phyloP scores from a whole-genome alignment of 2,888 invertebrate species.

The Alsophila aescularia region DNA sequence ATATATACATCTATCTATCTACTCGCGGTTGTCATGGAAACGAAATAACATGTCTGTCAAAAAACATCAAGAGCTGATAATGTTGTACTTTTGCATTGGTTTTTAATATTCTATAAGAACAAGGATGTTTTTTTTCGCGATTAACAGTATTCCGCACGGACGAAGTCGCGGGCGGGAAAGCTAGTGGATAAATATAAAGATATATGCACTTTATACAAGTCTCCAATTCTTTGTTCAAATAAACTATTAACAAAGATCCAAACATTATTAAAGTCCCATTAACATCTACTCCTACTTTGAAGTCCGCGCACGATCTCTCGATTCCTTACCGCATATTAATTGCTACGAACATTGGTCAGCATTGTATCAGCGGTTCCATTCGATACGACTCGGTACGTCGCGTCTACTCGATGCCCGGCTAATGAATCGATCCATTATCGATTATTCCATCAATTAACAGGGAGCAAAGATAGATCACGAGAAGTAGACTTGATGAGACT shows the following conservation, averaged over 20 bases:
- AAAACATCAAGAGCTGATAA: no score
- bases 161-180: no score
- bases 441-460: conserved; percentile 63
- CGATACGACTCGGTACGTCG: conserved; percentile 25
- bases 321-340: conserved; percentile 34
- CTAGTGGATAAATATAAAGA: no score
- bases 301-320: conserved; percentile 29
- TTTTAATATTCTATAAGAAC: no score
- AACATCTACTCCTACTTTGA: conserved; percentile 15
- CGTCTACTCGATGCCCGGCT: conserved; percentile 38
- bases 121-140: no score
- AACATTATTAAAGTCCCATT: conserved; percentile 31
- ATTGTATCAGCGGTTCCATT: conserved; percentile 37
- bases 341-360: conserved; percentile 51
- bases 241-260: conserved; percentile 4
- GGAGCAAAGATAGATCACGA: conserved; percentile 59
- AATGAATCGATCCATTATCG: conserved; percentile 60
- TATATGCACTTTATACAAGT: no score
- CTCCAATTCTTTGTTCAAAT: no score
- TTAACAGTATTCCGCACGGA: no score
- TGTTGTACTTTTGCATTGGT: no score
- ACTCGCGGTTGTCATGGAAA: no score
- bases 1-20: no score
- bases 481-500: conserved; percentile 49
- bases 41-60: no score